These are phyloP conservation scores for Chymomyza amoena DNA, from an alignment of 2,888 invertebrate species.

Conservation along the genomic window DNA sequence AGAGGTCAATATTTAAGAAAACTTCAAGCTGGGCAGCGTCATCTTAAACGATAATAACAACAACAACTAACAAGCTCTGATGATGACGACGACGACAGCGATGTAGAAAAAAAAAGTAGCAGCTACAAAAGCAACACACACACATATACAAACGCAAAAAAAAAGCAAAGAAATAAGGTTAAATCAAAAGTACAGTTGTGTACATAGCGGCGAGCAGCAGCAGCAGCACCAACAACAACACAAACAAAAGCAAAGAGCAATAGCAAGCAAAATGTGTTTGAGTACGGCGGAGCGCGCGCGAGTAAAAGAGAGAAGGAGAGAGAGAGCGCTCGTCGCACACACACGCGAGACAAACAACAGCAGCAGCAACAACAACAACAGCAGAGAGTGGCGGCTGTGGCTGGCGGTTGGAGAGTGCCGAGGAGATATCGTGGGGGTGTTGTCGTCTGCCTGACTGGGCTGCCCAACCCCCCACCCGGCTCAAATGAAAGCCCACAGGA, in stretches of 20 bases:
- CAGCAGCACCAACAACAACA: conserved; percentile 44
- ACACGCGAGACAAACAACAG: conserved; percentile 55
- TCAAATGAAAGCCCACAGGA: neutral
- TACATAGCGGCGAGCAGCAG: conserved; percentile 70
- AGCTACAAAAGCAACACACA: conserved; percentile 42
- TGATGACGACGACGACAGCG: conserved; percentile 8
- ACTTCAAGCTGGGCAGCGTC: conserved; percentile 8
- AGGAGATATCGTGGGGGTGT: conserved; percentile 33
- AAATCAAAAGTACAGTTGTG: conserved; percentile 77
- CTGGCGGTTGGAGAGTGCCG: conserved; percentile 17
- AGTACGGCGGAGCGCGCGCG: conserved; percentile 53
- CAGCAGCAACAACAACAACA: conserved; percentile 43
- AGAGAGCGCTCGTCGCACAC: conserved; percentile 61
- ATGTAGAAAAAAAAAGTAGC: conserved; percentile 18
- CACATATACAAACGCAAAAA: conserved; percentile 54
- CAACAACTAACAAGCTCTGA: conserved; percentile 4
- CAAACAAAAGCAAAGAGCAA: conserved; percentile 69
- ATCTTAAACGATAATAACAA: conserved; percentile 41
- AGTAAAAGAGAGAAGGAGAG: conserved; percentile 35
- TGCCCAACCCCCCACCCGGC: neutral
- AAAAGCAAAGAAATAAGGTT: conserved; percentile 73
- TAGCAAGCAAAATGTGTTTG: conserved; percentile 66
- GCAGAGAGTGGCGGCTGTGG: conserved; percentile 28
- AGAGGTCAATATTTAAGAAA: conserved; percentile 26
- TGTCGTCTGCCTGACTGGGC: conserved; percentile 1